Evolutionary conservation across 2,113 vertebrate genomes (phyloP).

Genomic region (Gasterosteus nipponicus): DNA sequence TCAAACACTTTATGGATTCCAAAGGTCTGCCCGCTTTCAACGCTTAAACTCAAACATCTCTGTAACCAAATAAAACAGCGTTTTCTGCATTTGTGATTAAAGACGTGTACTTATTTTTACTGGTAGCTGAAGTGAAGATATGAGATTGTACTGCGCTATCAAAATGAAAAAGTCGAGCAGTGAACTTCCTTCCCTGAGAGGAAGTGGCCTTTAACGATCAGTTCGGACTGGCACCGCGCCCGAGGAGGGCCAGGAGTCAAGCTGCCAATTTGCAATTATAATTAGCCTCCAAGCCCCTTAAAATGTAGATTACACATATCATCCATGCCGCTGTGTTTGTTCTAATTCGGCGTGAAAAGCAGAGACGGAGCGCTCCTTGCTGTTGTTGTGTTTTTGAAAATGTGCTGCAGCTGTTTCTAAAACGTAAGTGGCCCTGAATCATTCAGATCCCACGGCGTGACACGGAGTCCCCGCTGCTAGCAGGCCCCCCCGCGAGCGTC

Average conservation of each 20-base stretch:
- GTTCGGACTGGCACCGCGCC: slow-evolving; percentile 32
- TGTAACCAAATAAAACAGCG: background rate
- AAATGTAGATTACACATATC: slow-evolving; percentile 52
- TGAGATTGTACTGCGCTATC: background rate
- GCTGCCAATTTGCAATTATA: slow-evolving; percentile 61
- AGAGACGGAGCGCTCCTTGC: background rate
- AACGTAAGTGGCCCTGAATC: slow-evolving; percentile 46
- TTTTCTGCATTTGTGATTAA: background rate
- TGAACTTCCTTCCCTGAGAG: background rate
- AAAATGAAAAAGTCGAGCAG: no score
- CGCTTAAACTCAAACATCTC: background rate
- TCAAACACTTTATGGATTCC: background rate
- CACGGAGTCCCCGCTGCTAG: slow-evolving; percentile 39
- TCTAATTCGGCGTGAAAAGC: slow-evolving; percentile 47
- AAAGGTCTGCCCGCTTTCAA: background rate
- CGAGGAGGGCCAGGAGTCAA: slow-evolving; percentile 53
- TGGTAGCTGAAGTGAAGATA: background rate
- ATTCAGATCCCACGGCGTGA: slow-evolving; percentile 48
- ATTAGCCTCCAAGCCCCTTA: slow-evolving; percentile 49
- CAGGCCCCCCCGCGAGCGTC: slow-evolving; percentile 12
- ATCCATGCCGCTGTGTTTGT: slow-evolving; percentile 13
- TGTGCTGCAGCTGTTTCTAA: slow-evolving; percentile 45
- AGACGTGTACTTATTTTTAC: background rate
- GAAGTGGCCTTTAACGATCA: slow-evolving; percentile 40
- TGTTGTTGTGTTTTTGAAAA: slow-evolving; percentile 1